These are phyloP conservation scores for Cebidichthys violaceus DNA, from an alignment of 2,113 vertebrate species.

Conservation along the genomic window DNA sequence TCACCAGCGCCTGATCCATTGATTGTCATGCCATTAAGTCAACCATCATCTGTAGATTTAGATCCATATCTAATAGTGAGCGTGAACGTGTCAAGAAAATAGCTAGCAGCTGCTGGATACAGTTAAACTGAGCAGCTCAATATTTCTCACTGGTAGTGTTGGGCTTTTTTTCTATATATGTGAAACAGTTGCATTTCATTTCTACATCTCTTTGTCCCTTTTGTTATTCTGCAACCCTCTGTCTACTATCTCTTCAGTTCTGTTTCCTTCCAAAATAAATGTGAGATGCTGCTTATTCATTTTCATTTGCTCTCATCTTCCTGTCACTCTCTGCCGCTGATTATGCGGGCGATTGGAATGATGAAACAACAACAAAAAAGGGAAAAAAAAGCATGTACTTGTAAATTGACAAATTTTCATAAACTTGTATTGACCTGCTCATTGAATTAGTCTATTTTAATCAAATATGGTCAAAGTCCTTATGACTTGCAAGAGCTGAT, in stretches of 20 bases:
- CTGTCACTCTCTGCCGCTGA: constrained; percentile 20
- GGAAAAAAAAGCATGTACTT: background rate
- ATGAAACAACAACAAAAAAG: constrained; percentile 1
- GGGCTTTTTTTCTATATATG: constrained; percentile 18
- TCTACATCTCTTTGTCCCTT: constrained; percentile 29
- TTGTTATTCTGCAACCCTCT: constrained; percentile 23
- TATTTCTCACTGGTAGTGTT: constrained; percentile 31
- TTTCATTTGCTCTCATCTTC: constrained; percentile 48
- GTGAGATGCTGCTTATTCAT: constrained; percentile 36
- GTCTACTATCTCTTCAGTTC: constrained; percentile 18
- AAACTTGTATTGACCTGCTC: background rate
- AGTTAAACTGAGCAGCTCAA: constrained; percentile 46
- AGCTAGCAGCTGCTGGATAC: constrained; percentile 33
- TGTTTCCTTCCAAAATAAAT: constrained; percentile 46
- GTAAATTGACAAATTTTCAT: constrained; percentile 3
- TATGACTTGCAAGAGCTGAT: background rate
- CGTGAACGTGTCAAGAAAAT: constrained; percentile 40
- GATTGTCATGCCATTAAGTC: constrained; percentile 1
- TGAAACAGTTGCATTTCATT: constrained; percentile 42
- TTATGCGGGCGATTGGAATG: constrained; percentile 1
- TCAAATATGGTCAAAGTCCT: constrained; percentile 14
- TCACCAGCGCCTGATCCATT: background rate
- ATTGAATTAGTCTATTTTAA: constrained; percentile 8
- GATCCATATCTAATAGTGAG: constrained; percentile 1
- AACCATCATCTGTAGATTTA: constrained; percentile 36